A percentile compares a stretch with the other conserved stretches of the same genome.
These are phyloP conservation scores for Corvus cornix DNA, from an alignment of 2,113 vertebrate genomes.

Conservation along the genomic window DNA sequence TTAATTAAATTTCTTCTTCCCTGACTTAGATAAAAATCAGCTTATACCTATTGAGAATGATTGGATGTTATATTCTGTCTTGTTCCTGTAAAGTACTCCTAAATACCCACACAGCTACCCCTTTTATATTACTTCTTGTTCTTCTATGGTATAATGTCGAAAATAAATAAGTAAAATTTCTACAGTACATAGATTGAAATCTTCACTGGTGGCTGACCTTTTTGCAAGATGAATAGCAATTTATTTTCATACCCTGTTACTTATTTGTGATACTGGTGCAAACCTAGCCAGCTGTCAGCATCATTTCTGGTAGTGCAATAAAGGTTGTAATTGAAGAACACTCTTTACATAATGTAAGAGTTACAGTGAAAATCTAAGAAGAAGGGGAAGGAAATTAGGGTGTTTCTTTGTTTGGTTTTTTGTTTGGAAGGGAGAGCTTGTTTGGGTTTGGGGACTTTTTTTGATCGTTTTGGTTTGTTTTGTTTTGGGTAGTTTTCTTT, in stretches of 20 bases:
- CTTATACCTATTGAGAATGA: neutral
- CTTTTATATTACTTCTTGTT: neutral
- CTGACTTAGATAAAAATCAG: neutral
- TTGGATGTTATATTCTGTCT: neutral
- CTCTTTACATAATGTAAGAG: neutral
- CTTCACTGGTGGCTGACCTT: neutral
- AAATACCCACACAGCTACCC: neutral
- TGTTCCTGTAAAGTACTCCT: neutral
- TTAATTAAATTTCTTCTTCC: neutral
- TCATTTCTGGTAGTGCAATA: neutral
- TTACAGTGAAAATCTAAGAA: neutral
- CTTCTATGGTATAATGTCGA: neutral
- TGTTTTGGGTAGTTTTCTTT: neutral
- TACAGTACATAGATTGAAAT: neutral
- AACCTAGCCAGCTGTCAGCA: neutral
- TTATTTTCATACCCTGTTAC: neutral
- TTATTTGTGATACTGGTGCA: neutral
- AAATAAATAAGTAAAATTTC: neutral
- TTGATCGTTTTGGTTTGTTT: neutral
- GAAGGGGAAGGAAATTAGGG: neutral
- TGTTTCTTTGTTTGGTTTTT: neutral
- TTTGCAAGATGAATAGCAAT: neutral
- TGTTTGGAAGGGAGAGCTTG: neutral
- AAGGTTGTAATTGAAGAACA: neutral
- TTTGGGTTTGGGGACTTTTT: neutral